phyloP scores from a whole-genome alignment of 37 sponge, comb jelly and placozoan species.

The Chondrosia reniformis region DNA sequence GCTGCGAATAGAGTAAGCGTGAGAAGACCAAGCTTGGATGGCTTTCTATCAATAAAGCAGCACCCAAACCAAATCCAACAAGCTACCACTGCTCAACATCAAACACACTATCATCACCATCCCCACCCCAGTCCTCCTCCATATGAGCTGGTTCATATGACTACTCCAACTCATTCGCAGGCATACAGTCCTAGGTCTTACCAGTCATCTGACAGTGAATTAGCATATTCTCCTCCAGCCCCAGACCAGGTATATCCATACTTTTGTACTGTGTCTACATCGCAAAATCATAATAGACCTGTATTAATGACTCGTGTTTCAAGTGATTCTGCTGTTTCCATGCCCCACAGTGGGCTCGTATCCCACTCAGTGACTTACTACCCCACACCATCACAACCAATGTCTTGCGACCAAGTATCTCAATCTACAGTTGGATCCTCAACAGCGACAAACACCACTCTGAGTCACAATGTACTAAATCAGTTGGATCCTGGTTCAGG shows the following conservation, averaged over 20 bases:
- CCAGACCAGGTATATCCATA: background rate
- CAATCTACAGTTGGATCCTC: background rate
- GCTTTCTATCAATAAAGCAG: background rate
- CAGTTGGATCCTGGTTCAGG: background rate
- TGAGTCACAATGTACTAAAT: background rate
- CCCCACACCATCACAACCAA: background rate
- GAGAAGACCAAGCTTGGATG: slow-evolving; percentile 23
- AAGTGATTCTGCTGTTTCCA: slow-evolving; percentile 45
- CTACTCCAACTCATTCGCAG: slow-evolving; percentile 3
- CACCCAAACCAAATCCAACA: background rate
- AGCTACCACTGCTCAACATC: background rate
- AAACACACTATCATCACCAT: too few species aligned
- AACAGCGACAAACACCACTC: background rate
- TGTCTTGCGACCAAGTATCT: background rate
- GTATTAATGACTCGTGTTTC: slow-evolving; percentile 41
- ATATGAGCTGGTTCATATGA: background rate
- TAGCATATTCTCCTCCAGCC: background rate
- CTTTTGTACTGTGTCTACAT: slow-evolving; percentile 14
- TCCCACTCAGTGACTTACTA: background rate
- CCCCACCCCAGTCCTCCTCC: slow-evolving; percentile 16
- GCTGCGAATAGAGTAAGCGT: background rate
- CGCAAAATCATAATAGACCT: slow-evolving; percentile 50
- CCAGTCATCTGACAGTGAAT: slow-evolving; percentile 35
- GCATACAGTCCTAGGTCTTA: slow-evolving; percentile 39
- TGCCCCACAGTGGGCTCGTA: slow-evolving; percentile 15